A percentile compares a stretch with the other conserved stretches of the same genome.
These are phyloP conservation scores for Bicyclus anynana DNA, from an alignment of 1,140 invertebrate species.

Conservation along the genomic window DNA sequence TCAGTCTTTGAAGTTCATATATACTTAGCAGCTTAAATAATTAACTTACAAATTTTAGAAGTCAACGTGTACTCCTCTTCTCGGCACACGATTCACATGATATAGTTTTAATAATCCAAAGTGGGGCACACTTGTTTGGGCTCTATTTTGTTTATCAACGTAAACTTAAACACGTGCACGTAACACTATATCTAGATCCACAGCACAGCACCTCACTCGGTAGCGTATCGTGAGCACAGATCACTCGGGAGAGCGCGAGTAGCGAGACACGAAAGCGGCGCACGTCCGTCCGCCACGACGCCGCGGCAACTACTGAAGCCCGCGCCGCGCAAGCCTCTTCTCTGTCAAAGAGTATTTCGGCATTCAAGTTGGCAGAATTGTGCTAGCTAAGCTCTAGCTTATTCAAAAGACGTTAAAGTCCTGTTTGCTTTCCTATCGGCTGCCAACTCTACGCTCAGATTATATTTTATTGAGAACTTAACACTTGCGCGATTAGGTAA, in stretches of 20 bases:
- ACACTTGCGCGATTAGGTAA: neutral
- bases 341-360: conserved; percentile 44
- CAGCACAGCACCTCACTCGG: conserved; percentile 59
- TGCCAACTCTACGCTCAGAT: conserved; percentile 1
- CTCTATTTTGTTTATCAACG: conserved; percentile 3
- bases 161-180: conserved; percentile 23
- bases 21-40: neutral
- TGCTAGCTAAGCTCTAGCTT: conserved; percentile 38
- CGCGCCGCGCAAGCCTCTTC: conserved; percentile 56
- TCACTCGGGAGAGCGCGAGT: conserved; percentile 30
- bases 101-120: conserved; percentile 13
- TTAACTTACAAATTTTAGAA: conserved; percentile 17
- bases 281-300: conserved; percentile 38
- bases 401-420: conserved; percentile 30
- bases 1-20: neutral
- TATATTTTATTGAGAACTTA: neutral
- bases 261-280: conserved; percentile 23
- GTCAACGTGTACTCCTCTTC: conserved; percentile 4
- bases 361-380: conserved; percentile 43
- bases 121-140: neutral
- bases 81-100: conserved; percentile 8
- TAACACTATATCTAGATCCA: conserved; percentile 51
- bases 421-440: conserved; percentile 15
- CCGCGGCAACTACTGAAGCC: conserved; percentile 51
- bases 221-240: conserved; percentile 46